Evolutionary conservation across 2,888 invertebrate genomes (phyloP).

Genomic region (Cheilosia vernalis): DNA sequence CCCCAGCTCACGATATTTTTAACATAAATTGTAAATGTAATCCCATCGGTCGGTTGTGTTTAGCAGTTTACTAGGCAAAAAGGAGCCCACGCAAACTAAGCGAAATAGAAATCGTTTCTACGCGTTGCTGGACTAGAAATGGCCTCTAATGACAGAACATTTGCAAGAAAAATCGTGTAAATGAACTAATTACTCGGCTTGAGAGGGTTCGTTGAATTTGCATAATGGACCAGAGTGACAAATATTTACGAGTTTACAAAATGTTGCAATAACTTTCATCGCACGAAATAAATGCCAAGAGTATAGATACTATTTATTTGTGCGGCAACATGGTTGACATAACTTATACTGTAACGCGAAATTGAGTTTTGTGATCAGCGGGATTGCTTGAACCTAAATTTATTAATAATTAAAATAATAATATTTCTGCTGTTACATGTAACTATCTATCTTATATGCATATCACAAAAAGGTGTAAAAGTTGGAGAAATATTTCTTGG

Average conservation of each 20-base stretch:
- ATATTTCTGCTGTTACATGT: too few species aligned
- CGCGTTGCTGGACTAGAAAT: constrained; percentile 13
- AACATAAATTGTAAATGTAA: constrained; percentile 20
- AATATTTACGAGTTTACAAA: constrained; percentile 65
- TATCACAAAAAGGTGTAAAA: too few species aligned
- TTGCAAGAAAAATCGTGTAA: constrained; percentile 62
- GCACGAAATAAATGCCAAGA: constrained; percentile 36
- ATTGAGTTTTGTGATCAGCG: constrained; percentile 2
- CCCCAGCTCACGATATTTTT: constrained; percentile 21
- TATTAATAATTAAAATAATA: too few species aligned
- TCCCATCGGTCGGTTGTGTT: constrained; percentile 36
- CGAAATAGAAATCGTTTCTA: constrained; percentile 9
- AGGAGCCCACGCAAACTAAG: constrained; percentile 1
- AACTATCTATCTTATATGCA: too few species aligned
- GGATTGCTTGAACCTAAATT: neutral
- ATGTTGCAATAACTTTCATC: constrained; percentile 59
- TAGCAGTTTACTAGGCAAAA: constrained; percentile 39
- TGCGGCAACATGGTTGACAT: constrained; percentile 1
- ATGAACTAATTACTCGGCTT: constrained; percentile 68
- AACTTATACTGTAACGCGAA: neutral
- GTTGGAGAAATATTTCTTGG: too few species aligned
- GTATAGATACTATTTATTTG: neutral
- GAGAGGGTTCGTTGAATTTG: constrained; percentile 55
- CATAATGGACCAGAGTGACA: constrained; percentile 64
- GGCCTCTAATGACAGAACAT: constrained; percentile 33